Conservation (phyloP, 2,888 invertebrate genomes). For the Anodontia alba region DNA sequence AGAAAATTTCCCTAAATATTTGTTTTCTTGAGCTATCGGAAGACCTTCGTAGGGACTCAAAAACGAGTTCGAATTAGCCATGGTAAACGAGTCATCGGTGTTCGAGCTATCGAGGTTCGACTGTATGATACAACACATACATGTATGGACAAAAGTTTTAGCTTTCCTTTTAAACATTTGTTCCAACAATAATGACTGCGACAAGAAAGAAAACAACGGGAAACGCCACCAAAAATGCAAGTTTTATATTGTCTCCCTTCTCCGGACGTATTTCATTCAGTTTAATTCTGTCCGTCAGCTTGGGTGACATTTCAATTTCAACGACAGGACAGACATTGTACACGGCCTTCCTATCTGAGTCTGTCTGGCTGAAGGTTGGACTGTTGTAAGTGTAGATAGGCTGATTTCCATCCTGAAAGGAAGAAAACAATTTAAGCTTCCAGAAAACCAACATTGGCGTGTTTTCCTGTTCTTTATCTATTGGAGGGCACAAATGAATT, state of each 20-base stretch:
- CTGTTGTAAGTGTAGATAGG: neutral
- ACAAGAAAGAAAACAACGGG: conserved; percentile 24
- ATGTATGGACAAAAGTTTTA: no score
- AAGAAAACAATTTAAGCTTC: neutral
- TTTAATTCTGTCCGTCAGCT: conserved; percentile 4
- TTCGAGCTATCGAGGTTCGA: no score
- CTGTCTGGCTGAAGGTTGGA: neutral
- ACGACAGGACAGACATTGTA: neutral
- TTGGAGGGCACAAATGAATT: no score
- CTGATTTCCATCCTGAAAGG: neutral
- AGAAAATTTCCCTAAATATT: no score
- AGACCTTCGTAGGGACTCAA: no score
- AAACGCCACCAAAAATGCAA: conserved; percentile 22
- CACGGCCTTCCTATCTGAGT: neutral
- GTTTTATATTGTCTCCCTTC: conserved; percentile 22
- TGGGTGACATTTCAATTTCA: neutral
- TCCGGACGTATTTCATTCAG: conserved; percentile 20
- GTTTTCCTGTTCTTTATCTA: no score
- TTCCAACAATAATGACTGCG: conserved; percentile 16
- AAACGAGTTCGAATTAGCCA: no score
- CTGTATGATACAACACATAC: no score
- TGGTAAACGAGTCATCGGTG: no score
- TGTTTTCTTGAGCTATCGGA: no score
- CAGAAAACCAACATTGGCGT: no score
- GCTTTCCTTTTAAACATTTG: no score